A percentile compares a stretch with the other conserved stretches of the same genome.
These are phyloP conservation scores for Phrixothrix hirtus DNA, from an alignment of 2,888 invertebrate species.

Conservation along the genomic window DNA sequence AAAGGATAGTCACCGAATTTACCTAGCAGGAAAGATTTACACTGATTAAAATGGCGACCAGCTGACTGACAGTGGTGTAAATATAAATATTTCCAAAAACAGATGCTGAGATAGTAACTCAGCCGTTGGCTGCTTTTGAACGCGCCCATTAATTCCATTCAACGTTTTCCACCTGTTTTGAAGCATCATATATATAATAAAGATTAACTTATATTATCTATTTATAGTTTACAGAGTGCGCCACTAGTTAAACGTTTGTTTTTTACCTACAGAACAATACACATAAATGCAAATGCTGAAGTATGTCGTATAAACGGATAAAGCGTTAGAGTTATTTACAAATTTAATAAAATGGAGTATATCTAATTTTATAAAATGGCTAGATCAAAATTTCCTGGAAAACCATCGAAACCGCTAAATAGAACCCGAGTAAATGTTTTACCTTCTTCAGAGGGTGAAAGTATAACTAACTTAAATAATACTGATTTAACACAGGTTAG, in stretches of 20 bases:
- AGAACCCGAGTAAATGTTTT: conserved; percentile 83
- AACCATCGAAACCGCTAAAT: conserved; percentile 84
- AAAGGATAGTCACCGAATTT: too few relatives aligned
- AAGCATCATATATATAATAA: too few relatives aligned
- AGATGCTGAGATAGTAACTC: too few relatives aligned
- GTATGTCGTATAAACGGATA: conserved; percentile 20
- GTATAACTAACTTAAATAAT: conserved; percentile 43
- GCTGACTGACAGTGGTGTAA: too few relatives aligned
- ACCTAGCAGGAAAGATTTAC: too few relatives aligned
- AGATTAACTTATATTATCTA: too few relatives aligned
- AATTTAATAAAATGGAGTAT: conserved; percentile 12
- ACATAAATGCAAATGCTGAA: conserved; percentile 24
- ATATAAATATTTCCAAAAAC: too few relatives aligned
- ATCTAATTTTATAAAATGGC: conserved; percentile 60
- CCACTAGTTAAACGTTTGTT: conserved; percentile 5
- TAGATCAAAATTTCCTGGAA: conserved; percentile 85
- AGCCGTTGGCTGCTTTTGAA: too few relatives aligned
- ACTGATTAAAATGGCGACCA: too few relatives aligned
- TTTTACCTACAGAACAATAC: conserved; percentile 17
- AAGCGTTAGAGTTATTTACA: conserved; percentile 10
- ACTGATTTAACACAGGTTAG: conserved; percentile 48
- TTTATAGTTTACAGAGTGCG: background rate
- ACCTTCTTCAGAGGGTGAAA: conserved; percentile 53
- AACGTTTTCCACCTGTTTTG: too few relatives aligned
- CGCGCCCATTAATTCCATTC: too few relatives aligned